Conservation (phyloP, 2,888 invertebrate genomes). For the Ormyrus labotus region DNA sequence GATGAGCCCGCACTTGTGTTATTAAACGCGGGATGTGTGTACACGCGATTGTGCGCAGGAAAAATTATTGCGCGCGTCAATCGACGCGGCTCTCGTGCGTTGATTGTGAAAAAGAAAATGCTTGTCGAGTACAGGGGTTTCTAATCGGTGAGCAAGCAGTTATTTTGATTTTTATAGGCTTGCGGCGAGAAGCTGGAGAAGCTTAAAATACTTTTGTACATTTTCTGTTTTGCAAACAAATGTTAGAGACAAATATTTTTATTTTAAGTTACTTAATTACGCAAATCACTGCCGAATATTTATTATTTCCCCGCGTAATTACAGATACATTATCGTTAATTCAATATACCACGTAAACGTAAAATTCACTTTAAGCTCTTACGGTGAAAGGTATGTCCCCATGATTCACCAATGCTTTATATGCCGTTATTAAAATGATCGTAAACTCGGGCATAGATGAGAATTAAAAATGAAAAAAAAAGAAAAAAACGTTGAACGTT, state of each 20-base stretch:
- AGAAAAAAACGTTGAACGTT: constrained; percentile 14
- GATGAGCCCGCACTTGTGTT: no score
- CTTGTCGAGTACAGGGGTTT: no score
- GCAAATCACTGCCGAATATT: neutral
- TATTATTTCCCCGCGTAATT: neutral
- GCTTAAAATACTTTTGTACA: no score
- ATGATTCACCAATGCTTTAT: neutral
- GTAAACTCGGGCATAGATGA: neutral
- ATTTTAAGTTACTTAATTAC: neutral
- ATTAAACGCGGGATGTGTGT: no score
- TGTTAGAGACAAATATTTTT: neutral
- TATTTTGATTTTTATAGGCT: no score
- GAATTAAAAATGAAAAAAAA: neutral
- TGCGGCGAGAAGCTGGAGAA: no score
- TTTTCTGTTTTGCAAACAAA: no score
- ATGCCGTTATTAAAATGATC: constrained; percentile 6
- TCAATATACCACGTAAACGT: neutral
- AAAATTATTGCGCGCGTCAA: no score
- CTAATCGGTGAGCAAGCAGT: no score
- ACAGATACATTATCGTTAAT: neutral
- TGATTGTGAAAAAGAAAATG: neutral
- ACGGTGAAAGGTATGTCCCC: neutral
- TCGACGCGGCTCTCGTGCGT: neutral
- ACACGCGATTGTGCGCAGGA: no score
- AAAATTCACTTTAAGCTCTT: neutral